Base-by-base conservation (phyloP, 64 coral and sea anemone genomes). In the Actinia equina region DNA sequence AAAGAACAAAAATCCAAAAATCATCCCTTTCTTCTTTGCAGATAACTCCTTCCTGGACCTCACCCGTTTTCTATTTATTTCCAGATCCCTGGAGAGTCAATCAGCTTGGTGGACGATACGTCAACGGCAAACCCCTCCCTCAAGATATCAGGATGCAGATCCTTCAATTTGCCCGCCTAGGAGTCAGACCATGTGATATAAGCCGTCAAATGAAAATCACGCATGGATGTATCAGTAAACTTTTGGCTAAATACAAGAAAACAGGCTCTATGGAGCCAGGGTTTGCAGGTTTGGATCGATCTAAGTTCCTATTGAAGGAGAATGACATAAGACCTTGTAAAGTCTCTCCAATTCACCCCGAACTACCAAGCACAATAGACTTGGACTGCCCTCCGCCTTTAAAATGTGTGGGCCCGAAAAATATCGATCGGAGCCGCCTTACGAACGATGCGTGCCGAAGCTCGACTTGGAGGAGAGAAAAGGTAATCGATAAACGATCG, bases 101-200 rank as follows among this genome's bases (percentile, higher is more conserved):
- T 67, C 88, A 89, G 52, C 88, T 89, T 53, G 88, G 79, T 22
- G 80, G 80, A 23, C 22, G 59, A 20, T 89, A 83, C 56, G 80
- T 89, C 20, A 89, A 89, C 19, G 88, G 88, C 11, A 89, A 89
- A 64, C 88, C 88, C 51, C 45, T 89, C 45, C 88, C 88, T 16
- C 57, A 69, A 62, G 88, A 89, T 22, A 62, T 83, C 25, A 77
- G 79, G 45, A 25, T 82, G 58, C 43, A 89, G 77, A 89, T 89
- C 11, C 56, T 89, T 2, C 7, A 78, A 2, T 82, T 80, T 18
- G 87, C 79, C 7, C 27, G 26, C 13, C 57, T 82, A 30, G 88
- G 88, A 37, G 45, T 89, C 49, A 77, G 88, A 46, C 79, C 88
- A 43, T 89, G 88, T 55, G 88, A 89, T 59, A 89, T 89, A 51